These are phyloP conservation scores for Crypturellus undulatus DNA, from an alignment of 2,113 vertebrate genomes.

Conservation along the genomic window DNA sequence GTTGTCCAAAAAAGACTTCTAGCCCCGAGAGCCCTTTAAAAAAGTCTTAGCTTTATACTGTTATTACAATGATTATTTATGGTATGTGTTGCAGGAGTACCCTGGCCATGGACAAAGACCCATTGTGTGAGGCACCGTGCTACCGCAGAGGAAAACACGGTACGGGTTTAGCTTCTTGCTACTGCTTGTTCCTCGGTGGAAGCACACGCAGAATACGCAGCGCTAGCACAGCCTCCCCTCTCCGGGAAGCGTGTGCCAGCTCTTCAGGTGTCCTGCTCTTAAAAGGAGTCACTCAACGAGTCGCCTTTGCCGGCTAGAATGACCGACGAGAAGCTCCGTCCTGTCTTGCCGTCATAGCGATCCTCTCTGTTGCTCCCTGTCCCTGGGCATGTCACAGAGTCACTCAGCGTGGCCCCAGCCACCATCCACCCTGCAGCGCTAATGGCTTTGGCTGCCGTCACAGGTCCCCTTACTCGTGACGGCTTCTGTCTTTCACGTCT, in stretches of 20 bases:
- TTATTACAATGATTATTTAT: slow-evolving; percentile 62
- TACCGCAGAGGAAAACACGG: not conserved
- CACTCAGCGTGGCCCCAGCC: not conserved
- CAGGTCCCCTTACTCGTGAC: slow-evolving; percentile 15
- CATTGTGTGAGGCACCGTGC: not conserved
- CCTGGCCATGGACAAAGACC: not conserved
- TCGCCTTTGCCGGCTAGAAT: not conserved
- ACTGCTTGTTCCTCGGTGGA: not conserved
- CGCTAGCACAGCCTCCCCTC: not conserved
- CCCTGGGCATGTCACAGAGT: not conserved
- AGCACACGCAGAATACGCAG: not conserved
- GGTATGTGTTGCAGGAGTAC: not conserved
- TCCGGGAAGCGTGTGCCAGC: not conserved
- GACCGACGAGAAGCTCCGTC: not conserved
- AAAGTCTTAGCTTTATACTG: slow-evolving; percentile 24
- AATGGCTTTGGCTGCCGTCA: slow-evolving; percentile 25
- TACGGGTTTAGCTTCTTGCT: slow-evolving; percentile 32
- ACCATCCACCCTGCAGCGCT: not conserved
- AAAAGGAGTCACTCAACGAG: not conserved
- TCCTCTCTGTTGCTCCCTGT: not conserved
- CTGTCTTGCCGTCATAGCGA: not conserved
- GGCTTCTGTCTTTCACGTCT: slow-evolving; percentile 12
- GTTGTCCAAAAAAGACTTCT: slow-evolving; percentile 40
- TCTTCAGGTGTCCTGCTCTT: not conserved
- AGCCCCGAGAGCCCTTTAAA: slow-evolving; percentile 31